Evolutionary conservation across 2,797 vertebrate species (phyloP).

Genomic region (Fistularia tabacaria): DNA sequence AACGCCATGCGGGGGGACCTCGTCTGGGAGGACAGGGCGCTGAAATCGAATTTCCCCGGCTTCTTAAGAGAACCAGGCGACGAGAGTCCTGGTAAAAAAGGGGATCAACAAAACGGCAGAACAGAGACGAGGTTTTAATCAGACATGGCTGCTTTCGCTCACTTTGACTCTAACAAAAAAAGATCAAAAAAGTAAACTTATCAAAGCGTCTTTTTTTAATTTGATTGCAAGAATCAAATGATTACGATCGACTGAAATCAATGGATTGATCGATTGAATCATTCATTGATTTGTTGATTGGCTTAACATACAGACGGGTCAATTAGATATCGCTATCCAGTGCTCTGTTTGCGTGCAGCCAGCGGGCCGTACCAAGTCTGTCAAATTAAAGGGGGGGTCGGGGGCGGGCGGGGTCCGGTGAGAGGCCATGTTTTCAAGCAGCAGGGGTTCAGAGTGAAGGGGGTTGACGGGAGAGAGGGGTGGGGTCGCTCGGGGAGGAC

Average conservation of each 20-base stretch:
- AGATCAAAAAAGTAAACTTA: constrained; percentile 32
- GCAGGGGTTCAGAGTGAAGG: constrained; percentile 53
- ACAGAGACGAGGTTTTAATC: constrained; percentile 81
- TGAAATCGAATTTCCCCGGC: constrained; percentile 97
- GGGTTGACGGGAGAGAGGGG: constrained; percentile 17
- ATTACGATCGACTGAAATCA: constrained; percentile 60
- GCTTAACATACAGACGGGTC: constrained; percentile 60
- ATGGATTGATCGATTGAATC: constrained; percentile 58
- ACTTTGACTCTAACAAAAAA: constrained; percentile 60
- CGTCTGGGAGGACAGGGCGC: constrained; percentile 90
- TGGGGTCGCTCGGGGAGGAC: constrained; percentile 11
- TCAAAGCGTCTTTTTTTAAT: constrained; percentile 31
- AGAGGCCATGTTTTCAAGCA: constrained; percentile 62
- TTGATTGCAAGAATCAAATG: constrained; percentile 56
- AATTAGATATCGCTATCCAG: constrained; percentile 26
- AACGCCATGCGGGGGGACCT: constrained; percentile 95
- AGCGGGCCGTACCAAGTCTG: constrained; percentile 33
- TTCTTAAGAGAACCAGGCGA: constrained; percentile 95
- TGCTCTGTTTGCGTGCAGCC: constrained; percentile 27
- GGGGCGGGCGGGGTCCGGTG: constrained; percentile 34
- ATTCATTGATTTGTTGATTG: constrained; percentile 63
- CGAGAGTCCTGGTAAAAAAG: constrained; percentile 86
- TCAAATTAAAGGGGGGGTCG: constrained; percentile 10
- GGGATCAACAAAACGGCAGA: constrained; percentile 83
- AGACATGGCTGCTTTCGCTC: constrained; percentile 70